Base-by-base conservation (phyloP, 35 echinoderm and acorn worm genomes). In the Anneissia japonica region DNA sequence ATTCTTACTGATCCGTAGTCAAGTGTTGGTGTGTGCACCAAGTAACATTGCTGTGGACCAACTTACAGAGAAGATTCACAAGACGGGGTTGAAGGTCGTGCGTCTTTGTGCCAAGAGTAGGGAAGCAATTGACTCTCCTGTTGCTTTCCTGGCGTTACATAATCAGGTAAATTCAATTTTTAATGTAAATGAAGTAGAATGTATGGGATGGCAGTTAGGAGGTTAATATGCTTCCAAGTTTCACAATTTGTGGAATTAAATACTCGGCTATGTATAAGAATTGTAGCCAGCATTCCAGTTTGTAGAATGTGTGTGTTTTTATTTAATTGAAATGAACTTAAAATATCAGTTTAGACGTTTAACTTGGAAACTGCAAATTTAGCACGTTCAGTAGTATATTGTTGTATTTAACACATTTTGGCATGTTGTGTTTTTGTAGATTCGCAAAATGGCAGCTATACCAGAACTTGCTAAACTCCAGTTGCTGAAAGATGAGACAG, bases 11-110 rank as follows among this genome's bases (percentile, higher is more conserved):
- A 12, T 72, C 36, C 23, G 35, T 82, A 97, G 94, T 6, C 94
- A 97, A 91, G 94, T 97, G 13, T 83, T 97, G 84, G 94, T 97
- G 88, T 97, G 94, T 91, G 94, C 94, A 16, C 94, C 94, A 17
- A 97, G 94, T 82, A 97, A 97, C 88, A 97, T 97, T 34, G 94
- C 94, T 74, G 94, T 97, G 13, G 94, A 97, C 34, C 94, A 97
- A 33, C 94, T 97, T 77, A 97, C 95, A 14, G 95, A 97, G 86
- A 97, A 97, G 89, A 97, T 97, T 23, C 95, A 97, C 77, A 77
- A 84, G 29, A 93, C 95, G 5, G 95, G 95, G 0, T 86, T 97
- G 11, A 97, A 97, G 88, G 95, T 97, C 0, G 95, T 97, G 6
- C 83, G 95, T 31, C 83, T 97, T 35, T 93, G 95, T 73, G 95